Percentiles rank a stretch among this genome's conserved stretches.
phyloP scores from a whole-genome alignment of 2,797 vertebrate species.

The Myotis daubentonii region DNA sequence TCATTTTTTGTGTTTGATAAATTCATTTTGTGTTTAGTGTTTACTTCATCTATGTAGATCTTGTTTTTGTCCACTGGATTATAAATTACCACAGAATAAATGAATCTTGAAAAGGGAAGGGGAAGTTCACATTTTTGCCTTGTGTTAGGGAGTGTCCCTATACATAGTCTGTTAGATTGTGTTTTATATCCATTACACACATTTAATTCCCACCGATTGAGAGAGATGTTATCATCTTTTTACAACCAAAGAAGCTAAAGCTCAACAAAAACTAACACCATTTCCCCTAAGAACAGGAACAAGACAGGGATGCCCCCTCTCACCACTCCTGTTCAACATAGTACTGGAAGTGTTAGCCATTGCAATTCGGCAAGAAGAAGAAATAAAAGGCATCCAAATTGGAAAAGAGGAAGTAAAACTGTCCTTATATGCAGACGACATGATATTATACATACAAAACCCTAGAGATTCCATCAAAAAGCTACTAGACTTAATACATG shows the following conservation, averaged over 20 bases:
- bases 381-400: no score
- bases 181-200: neutral
- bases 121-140: neutral
- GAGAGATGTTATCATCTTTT: slow-evolving; percentile 6
- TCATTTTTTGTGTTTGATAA: neutral
- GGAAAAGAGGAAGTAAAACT: no score
- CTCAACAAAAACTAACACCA: no score
- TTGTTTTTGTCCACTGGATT: neutral
- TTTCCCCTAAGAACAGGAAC: no score
- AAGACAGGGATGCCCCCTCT: no score
- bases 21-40: slow-evolving; percentile 28
- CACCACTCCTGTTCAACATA: no score
- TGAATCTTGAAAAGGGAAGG: neutral
- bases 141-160: neutral
- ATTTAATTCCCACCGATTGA: slow-evolving; percentile 18
- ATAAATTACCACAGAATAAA: neutral
- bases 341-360: no score
- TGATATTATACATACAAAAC: no score
- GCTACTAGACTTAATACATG: no score
- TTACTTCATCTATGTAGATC: neutral
- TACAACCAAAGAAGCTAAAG: neutral
- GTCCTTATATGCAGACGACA: no score
- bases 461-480: no score
- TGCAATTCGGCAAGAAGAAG: no score
- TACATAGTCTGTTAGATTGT: neutral